A percentile compares a stretch with the other conserved stretches of the same genome.
These are phyloP conservation scores for Nycticebus coucang DNA, from an alignment of 2,113 vertebrate species.

Conservation along the genomic window DNA sequence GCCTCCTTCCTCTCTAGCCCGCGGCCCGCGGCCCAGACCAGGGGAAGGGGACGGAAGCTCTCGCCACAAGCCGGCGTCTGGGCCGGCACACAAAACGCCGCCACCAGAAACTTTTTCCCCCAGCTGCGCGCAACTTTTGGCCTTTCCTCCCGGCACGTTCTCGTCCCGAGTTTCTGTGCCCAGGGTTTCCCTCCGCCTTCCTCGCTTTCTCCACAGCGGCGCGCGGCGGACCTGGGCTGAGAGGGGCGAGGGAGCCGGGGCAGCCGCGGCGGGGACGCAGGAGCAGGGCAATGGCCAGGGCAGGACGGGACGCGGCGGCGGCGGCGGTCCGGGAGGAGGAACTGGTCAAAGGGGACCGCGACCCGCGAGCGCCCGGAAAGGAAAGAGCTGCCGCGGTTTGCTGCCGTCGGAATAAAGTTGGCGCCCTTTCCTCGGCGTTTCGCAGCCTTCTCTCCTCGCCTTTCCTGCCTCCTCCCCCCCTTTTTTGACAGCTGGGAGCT, in stretches of 20 bases:
- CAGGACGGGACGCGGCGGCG: neutral
- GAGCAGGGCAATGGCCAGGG: neutral
- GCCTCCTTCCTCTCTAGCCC: neutral
- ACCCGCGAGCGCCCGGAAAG: slow-evolving; percentile 36
- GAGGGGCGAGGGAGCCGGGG: neutral
- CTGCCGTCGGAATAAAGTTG: slow-evolving; percentile 78
- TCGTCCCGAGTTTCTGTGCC: neutral
- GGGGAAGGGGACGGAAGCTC: slow-evolving; percentile 79
- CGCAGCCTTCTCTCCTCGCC: slow-evolving; percentile 14
- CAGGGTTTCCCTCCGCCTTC: neutral
- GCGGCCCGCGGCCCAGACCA: slow-evolving; percentile 53
- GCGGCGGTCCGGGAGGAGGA: neutral
- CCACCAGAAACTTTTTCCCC: slow-evolving; percentile 49
- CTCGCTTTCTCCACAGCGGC: neutral
- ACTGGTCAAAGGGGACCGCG: slow-evolving; percentile 26
- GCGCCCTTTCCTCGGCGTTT: slow-evolving; percentile 72
- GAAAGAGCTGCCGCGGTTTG: slow-evolving; percentile 47
- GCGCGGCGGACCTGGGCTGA: neutral
- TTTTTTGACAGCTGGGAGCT: slow-evolving; percentile 83
- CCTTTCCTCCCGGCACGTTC: slow-evolving; percentile 49
- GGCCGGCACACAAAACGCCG: slow-evolving; percentile 34
- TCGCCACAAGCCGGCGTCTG: slow-evolving; percentile 68
- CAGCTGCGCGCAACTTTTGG: slow-evolving; percentile 59
- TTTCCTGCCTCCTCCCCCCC: neutral
- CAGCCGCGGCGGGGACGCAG: neutral